These are phyloP conservation scores for Cichladusa arquata DNA, from an alignment of 2,113 vertebrate genomes.

Conservation along the genomic window DNA sequence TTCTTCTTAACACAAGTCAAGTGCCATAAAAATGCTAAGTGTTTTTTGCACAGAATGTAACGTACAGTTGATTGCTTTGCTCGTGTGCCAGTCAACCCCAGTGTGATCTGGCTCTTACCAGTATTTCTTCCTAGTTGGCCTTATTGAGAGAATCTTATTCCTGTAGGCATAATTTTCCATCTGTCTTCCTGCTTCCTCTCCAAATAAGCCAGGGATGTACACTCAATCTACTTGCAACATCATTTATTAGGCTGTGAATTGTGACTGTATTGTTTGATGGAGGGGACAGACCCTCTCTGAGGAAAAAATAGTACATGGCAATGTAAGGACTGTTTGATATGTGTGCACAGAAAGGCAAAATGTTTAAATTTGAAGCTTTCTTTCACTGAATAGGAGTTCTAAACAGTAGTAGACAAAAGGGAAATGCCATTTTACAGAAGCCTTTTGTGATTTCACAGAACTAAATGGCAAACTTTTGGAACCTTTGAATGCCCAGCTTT, in stretches of 20 bases:
- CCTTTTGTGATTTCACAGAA: not conserved
- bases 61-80: not conserved
- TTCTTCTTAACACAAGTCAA: not conserved
- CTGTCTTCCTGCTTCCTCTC: constrained; percentile 1
- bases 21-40: constrained; percentile 14
- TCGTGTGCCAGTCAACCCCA: not conserved
- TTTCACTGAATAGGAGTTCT: not conserved
- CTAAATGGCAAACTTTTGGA: not conserved
- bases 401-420: not conserved
- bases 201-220: not conserved
- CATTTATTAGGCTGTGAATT: not conserved
- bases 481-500: not conserved
- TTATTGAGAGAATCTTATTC: not conserved
- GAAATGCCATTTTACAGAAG: not conserved
- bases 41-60: constrained; percentile 14
- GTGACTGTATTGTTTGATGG: not conserved
- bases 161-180: not conserved
- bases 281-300: not conserved
- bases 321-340: not conserved
- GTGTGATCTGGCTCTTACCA: not conserved
- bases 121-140: not conserved
- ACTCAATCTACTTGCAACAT: rapidly evolving
- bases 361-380: not conserved
- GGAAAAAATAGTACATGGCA: not conserved
- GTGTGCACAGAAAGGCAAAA: not conserved